Base-by-base conservation (phyloP, 1,140 invertebrate genomes). In the Procambarus clarkii region DNA sequence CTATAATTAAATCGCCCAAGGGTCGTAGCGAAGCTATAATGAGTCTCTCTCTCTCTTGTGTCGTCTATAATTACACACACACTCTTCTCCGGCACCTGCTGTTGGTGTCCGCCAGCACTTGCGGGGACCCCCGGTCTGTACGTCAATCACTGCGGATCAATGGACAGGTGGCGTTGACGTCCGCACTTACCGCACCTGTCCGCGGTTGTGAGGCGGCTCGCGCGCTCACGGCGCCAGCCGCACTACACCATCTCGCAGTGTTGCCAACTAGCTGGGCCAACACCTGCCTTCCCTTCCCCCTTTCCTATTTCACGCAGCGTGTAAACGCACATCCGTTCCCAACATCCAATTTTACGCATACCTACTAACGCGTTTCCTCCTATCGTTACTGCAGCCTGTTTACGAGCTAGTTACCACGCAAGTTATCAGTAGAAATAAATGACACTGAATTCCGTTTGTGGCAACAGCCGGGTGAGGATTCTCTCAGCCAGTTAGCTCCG, bases 171-270 rank as follows among this genome's bases (percentile, higher is more conserved):
- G 88, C 34, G 74, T 77, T 78, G 82, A 91, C 82, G 88, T 91
- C 88, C 88, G 88, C 88, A 85, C 88, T 91, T 86, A 84, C 88
- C 88, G 88, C 88, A 91, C 88, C 88, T 91, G 88, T 71, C 81
- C 88, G 82, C 88, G 88, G 88, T 74, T 91, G 76, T 91, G 88
- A 85, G 88, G 76, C 85, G 74, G 88, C 88, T 46, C 54, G 69
- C 46, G 69, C 60, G 88, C 48, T 48, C 50, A 60, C 45, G 88
- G 82, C 85, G 88, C 74, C 24, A 90, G 58, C 60, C 54, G n/a
- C 78, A 21, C 76, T 24, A 21, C 79, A 89, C 87, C 88, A 69
- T 80, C 88, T 45, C 9, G 15, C 71, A 69, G 24, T 85, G 82
- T 85, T 91, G 88, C 88, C 88, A 91, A 48, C 88, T 69, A 71